Evolutionary conservation across 2,113 vertebrate genomes (phyloP).

Genomic region (Chloropsis hardwickii): DNA sequence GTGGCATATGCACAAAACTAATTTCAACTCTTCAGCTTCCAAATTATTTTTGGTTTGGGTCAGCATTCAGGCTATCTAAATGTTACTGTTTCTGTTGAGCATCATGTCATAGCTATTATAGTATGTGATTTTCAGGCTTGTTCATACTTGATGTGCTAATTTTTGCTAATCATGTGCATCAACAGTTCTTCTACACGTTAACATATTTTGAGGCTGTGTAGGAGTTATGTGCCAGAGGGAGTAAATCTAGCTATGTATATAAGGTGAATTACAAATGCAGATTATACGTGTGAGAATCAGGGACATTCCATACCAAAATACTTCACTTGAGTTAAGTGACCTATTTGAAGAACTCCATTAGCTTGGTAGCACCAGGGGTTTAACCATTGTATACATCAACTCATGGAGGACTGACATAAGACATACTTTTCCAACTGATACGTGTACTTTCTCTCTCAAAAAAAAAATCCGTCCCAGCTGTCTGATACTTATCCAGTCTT

Average conservation of each 20-base stretch:
- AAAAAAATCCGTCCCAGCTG: not conserved
- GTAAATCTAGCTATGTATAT: constrained; percentile 52
- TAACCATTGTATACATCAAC: not conserved
- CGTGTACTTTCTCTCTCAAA: not conserved
- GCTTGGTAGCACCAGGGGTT: not conserved
- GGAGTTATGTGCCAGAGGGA: constrained; percentile 46
- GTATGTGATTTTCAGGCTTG: constrained; percentile 37
- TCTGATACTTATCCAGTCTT: not conserved
- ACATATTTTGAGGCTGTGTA: constrained; percentile 50
- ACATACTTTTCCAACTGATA: not conserved
- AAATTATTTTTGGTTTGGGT: constrained; percentile 8
- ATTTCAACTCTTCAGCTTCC: not conserved
- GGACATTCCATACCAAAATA: constrained; percentile 36
- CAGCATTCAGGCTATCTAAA: constrained; percentile 15
- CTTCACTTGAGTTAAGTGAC: constrained; percentile 6
- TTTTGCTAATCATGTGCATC: constrained; percentile 49
- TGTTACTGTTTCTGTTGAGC: not conserved
- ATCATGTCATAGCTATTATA: not conserved
- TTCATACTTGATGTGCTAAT: constrained; percentile 42
- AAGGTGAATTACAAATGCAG: constrained; percentile 46
- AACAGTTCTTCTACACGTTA: constrained; percentile 57
- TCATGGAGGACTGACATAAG: not conserved
- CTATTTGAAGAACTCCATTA: constrained; percentile 30
- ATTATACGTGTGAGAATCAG: not conserved
- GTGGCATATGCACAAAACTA: not conserved